Evolutionary conservation across 2,888 invertebrate species (phyloP).

Genomic region (Lysandra coridon): DNA sequence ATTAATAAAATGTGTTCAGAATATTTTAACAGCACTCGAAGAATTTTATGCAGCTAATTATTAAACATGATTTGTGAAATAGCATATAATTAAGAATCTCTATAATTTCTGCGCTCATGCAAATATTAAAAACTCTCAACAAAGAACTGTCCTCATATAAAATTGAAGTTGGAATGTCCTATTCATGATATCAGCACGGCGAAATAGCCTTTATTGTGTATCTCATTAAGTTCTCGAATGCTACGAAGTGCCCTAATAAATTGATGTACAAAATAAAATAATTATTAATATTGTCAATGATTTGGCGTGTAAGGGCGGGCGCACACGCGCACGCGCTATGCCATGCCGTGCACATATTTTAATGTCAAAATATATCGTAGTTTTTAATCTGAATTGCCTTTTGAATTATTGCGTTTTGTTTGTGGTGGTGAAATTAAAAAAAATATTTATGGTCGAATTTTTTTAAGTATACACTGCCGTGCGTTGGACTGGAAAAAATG

Average conservation of each 20-base stretch:
- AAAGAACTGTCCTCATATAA: constrained; percentile 28
- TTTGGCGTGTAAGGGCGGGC: constrained; percentile 20
- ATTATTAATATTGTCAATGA: constrained; percentile 27
- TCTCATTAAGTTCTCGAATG: neutral
- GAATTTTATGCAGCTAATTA: constrained; percentile 25
- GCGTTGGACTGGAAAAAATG: neutral
- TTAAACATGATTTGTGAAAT: constrained; percentile 10
- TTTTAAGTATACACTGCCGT: neutral
- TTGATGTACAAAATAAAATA: constrained; percentile 14
- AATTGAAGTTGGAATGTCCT: constrained; percentile 25
- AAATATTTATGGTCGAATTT: neutral
- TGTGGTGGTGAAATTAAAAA: constrained; percentile 8
- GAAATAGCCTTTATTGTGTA: neutral
- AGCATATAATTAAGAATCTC: constrained; percentile 24
- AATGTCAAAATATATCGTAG: constrained; percentile 24
- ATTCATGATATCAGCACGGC: neutral
- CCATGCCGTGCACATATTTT: constrained; percentile 29
- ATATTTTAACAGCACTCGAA: constrained; percentile 7
- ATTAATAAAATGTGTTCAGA: neutral
- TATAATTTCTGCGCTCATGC: constrained; percentile 2
- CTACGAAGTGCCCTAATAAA: neutral
- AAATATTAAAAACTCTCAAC: constrained; percentile 26
- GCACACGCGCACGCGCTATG: constrained; percentile 14
- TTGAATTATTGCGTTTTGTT: constrained; percentile 23
- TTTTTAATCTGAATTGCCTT: constrained; percentile 29